Evolutionary conservation across 2,113 vertebrate genomes (phyloP), one percentile per base, ranked within the genome.

Genomic region (Hydrolagus affinis): DNA sequence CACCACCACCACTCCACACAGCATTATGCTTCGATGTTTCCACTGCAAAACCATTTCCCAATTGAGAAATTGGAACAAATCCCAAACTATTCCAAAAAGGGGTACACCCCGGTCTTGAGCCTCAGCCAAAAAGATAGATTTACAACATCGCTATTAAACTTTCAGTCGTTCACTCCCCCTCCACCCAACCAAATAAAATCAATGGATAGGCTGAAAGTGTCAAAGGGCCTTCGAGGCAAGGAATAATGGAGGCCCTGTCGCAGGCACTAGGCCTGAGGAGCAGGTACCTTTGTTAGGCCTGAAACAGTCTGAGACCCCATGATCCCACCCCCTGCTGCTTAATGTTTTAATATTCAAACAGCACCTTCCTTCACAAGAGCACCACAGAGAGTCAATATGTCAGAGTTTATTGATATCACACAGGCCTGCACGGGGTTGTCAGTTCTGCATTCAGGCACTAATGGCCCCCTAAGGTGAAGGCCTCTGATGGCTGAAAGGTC

Each of bases 321-420:
- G 78, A 83, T 83, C 78, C 78, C 78, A 83, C 78, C 78, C 78
- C 78, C 78, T 30, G 78, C 78, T 83, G 78, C 75, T 59, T 80
- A 80, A 87, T 89, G 86, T 86, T 94, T 95, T 95, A 95, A 94
- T 94, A 95, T 95, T 94, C 93, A 92, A 89, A 87, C 90, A 88
- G 88, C 86, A 93, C 93, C 94, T 94, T 93, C 94, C 91, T 89
- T 88, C 88, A 89, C 93, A 91, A 88, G 91, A 87, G 93, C 91
- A 92, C 93, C 93, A 91, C 92, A 91, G 93, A 94, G 94, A 93
- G 95, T 93, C 94, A 95, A 95, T 93, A 91, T 95, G 95, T 96
- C 93, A 94, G 94, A 90, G 86, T 95, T 96, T 95, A 95, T 95
- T 94, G 95, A 96, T 95, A 94, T 94, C 95, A 92, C 92, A 92